These are phyloP conservation scores for Metacarcinus magister DNA, from an alignment of 2,888 invertebrate genomes.

Conservation along the genomic window DNA sequence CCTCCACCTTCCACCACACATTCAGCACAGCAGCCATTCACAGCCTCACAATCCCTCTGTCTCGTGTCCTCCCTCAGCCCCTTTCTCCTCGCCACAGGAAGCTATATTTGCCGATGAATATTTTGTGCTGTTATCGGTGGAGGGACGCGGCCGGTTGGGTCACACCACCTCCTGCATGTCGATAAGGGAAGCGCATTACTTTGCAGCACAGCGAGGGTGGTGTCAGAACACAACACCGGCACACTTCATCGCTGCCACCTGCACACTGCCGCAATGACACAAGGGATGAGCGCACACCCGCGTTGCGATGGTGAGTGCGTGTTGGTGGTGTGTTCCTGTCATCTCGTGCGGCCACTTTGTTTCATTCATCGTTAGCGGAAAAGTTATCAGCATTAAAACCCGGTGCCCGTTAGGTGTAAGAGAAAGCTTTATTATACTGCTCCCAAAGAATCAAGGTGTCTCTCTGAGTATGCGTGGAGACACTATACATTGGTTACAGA, in stretches of 20 bases:
- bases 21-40: background rate
- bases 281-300: background rate
- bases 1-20: background rate
- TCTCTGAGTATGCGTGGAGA: background rate
- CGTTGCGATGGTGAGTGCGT: background rate
- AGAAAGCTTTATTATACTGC: background rate
- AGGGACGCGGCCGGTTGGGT: background rate
- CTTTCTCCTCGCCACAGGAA: background rate
- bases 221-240: background rate
- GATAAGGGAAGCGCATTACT: background rate
- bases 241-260: slow-evolving; percentile 11
- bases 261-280: background rate
- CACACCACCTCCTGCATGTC: background rate
- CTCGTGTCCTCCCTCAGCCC: background rate
- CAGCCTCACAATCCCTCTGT: background rate
- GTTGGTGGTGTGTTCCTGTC: slow-evolving; percentile 7
- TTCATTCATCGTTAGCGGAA: background rate
- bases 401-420: background rate
- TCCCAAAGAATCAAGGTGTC: background rate
- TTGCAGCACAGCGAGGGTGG: background rate
- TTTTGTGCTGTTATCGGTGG: background rate
- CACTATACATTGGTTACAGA: background rate
- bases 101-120: background rate
- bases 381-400: background rate
- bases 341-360: background rate